Percentiles rank a stretch among this genome's conserved stretches.
Evolutionary conservation across 2,113 vertebrate genomes (phyloP).

Genomic region (Abramis brama): DNA sequence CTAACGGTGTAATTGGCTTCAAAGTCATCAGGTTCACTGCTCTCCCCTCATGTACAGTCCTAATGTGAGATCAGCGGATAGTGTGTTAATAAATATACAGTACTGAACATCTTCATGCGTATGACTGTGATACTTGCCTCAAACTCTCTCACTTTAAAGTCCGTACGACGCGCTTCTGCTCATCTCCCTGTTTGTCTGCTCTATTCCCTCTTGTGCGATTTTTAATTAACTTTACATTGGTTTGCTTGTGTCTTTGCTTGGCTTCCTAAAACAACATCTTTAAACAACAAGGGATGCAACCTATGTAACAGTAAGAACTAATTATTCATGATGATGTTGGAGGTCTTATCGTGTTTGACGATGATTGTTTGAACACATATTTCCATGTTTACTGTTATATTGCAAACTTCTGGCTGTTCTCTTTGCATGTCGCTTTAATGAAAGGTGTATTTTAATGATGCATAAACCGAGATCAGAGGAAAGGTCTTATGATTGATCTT

Average conservation of each 20-base stretch:
- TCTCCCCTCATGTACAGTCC: slow-evolving; percentile 30
- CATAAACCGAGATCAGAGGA: neutral
- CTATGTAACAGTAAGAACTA: neutral
- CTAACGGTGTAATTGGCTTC: slow-evolving; percentile 49
- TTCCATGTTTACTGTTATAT: neutral
- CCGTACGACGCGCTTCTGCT: neutral
- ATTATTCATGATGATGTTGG: too few species aligned
- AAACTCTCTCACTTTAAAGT: neutral
- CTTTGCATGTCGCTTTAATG: neutral
- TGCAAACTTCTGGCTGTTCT: neutral
- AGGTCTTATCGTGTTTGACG: too few species aligned
- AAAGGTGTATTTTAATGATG: neutral
- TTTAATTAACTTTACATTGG: neutral
- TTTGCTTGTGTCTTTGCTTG: neutral
- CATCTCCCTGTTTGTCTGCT: neutral
- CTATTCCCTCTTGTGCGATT: neutral
- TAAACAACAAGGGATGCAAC: neutral
- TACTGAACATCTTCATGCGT: neutral
- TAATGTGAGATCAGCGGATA: slow-evolving; percentile 8
- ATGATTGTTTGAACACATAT: neutral
- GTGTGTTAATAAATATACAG: slow-evolving; percentile 1
- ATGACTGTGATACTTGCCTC: neutral
- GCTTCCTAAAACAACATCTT: neutral
- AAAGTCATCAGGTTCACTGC: slow-evolving; percentile 59
- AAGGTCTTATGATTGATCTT: neutral